Evolutionary conservation across 2,113 vertebrate species (phyloP).

Genomic region (Cheirogaleus medius): DNA sequence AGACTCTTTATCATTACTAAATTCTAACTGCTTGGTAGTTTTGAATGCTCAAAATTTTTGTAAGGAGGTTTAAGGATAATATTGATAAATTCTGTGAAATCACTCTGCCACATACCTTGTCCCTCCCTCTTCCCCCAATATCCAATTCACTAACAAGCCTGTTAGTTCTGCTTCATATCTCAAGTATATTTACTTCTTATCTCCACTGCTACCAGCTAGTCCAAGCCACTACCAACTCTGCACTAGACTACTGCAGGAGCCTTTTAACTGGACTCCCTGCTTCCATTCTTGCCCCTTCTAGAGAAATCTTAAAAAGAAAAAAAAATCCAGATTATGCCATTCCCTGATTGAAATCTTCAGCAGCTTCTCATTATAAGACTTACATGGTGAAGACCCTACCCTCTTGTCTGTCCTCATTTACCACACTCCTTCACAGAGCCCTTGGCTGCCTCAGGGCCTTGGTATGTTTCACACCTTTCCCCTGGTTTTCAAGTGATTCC

Average conservation of each 20-base stretch:
- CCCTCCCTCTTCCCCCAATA: neutral
- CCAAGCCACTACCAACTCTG: neutral
- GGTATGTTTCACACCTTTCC: neutral
- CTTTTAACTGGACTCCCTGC: neutral
- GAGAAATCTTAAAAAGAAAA: neutral
- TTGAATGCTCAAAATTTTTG: neutral
- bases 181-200: neutral
- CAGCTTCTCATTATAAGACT: neutral
- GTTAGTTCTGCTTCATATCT: neutral
- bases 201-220: neutral
- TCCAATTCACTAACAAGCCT: neutral
- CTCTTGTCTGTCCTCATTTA: neutral
- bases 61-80: neutral
- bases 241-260: neutral
- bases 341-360: neutral
- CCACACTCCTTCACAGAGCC: neutral
- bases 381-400: neutral
- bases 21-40: neutral
- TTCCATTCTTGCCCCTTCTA: neutral
- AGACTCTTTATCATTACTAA: neutral
- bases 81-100: neutral
- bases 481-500: neutral
- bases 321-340: neutral
- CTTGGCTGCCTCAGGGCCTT: neutral
- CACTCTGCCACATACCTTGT: neutral